Conservation (phyloP, 2,113 vertebrate genomes). For the Actenoides lindsayi region DNA sequence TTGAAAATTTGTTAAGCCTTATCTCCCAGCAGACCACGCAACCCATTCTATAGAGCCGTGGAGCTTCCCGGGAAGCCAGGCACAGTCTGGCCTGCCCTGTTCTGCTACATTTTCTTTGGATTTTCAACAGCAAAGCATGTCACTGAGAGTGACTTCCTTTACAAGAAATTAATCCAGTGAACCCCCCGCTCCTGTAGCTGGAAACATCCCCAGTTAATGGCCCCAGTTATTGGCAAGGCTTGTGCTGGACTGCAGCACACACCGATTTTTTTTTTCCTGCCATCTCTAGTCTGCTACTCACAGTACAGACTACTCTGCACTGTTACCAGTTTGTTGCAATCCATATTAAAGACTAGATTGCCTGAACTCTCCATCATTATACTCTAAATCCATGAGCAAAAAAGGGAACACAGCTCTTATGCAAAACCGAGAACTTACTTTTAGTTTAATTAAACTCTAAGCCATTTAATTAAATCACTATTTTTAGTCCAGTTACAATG, state of each 20-base stretch:
- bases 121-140: background rate
- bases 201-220: background rate
- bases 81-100: background rate
- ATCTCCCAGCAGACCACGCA: background rate
- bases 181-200: background rate
- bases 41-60: background rate
- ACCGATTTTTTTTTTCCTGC: background rate
- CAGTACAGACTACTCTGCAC: background rate
- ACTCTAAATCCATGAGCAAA: background rate
- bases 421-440: background rate
- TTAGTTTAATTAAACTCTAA: background rate
- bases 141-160: background rate
- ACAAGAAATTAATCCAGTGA: background rate
- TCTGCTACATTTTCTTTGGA: background rate
- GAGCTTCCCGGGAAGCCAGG: background rate
- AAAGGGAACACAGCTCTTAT: background rate
- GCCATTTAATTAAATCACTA: background rate
- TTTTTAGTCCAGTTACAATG: background rate
- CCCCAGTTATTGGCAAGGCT: background rate
- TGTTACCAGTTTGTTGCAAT: background rate
- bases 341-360: background rate
- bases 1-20: background rate
- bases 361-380: background rate
- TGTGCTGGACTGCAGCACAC: background rate
- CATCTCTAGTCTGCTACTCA: background rate